Percentiles rank a stretch among this genome's conserved stretches.
Evolutionary conservation across 2,888 invertebrate genomes (phyloP).

Genomic region (Drosophila barbarae): DNA sequence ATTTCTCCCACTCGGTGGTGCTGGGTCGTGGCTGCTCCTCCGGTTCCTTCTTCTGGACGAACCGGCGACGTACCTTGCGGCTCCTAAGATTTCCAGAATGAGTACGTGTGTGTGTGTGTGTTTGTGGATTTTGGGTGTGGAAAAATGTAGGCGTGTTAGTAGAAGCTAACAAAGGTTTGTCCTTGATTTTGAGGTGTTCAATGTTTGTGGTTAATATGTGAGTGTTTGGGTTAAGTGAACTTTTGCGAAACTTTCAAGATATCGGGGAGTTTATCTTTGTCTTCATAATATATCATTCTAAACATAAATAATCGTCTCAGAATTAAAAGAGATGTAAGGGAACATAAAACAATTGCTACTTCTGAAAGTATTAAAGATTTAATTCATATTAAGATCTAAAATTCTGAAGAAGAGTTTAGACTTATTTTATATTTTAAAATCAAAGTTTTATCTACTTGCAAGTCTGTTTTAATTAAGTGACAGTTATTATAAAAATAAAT

Average conservation of each 20-base stretch:
- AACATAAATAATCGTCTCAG: no score
- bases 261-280: no score
- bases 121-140: not conserved
- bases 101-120: constrained; percentile 15
- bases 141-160: constrained; percentile 40
- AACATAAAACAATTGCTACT: no score
- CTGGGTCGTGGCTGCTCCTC: constrained; percentile 56
- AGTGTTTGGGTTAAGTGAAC: constrained; percentile 12
- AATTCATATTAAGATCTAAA: no score
- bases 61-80: constrained; percentile 26
- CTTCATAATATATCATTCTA: no score
- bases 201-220: not conserved
- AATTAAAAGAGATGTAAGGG: no score
- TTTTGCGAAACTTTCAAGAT: constrained; percentile 22
- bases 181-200: constrained; percentile 8
- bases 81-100: constrained; percentile 25
- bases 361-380: no score
- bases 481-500: no score
- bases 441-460: no score
- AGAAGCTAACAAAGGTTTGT: not conserved
- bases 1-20: constrained; percentile 77
- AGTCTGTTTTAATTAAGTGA: no score
- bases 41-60: constrained; percentile 18
- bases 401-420: no score
- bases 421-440: no score